Evolutionary conservation across 1,140 invertebrate species (phyloP).

Genomic region (Patella vulgata): DNA sequence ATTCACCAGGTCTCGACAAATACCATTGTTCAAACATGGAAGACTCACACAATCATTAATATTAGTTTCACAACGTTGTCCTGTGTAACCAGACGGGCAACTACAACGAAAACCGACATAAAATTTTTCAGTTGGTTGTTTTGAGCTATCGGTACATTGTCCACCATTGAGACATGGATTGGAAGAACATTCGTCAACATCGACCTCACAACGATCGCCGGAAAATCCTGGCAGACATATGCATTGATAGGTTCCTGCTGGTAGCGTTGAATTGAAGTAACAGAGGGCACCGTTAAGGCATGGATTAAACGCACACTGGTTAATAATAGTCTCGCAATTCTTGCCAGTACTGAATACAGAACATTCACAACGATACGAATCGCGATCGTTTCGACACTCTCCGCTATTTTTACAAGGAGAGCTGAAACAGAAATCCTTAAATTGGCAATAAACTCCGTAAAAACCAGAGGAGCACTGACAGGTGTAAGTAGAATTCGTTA

Average conservation of each 20-base stretch:
- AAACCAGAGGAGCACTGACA: conserved; percentile 32
- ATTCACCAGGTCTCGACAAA: conserved; percentile 79
- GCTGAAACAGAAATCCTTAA: conserved; percentile 27
- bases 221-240: conserved; percentile 32
- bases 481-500: conserved; percentile 10
- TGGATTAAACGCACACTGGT: conserved; percentile 39
- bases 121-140: conserved; percentile 15
- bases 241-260: conserved; percentile 25
- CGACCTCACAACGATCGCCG: conserved; percentile 49
- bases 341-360: conserved; percentile 29
- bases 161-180: conserved; percentile 45
- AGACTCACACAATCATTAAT: conserved; percentile 37
- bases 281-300: conserved; percentile 37
- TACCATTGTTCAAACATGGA: conserved; percentile 69
- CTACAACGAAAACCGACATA: conserved; percentile 32
- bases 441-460: conserved; percentile 42
- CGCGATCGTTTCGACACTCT: conserved; percentile 34
- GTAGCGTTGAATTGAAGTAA: conserved; percentile 13
- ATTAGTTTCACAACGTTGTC: conserved; percentile 73
- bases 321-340: conserved; percentile 35
- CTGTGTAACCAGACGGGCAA: conserved; percentile 36
- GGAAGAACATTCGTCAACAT: conserved; percentile 51
- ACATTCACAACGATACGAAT: conserved; percentile 37
- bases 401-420: conserved; percentile 38
- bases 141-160: conserved; percentile 22